Conservation (phyloP, 2,888 invertebrate genomes). For the Mechanitis mazaeus region DNA sequence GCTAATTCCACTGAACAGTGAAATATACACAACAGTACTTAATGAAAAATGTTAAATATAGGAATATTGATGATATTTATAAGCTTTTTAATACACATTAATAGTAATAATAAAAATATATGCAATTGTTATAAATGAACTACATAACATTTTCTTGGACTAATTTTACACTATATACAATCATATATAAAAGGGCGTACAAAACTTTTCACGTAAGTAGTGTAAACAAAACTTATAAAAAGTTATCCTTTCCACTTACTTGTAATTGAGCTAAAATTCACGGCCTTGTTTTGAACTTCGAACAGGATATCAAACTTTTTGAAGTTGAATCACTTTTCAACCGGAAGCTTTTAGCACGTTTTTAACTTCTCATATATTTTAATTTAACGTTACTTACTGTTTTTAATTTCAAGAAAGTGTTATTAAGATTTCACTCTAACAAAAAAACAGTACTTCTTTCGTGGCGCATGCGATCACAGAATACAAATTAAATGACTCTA, state of each 20-base stretch:
- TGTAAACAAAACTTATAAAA: constrained; percentile 1
- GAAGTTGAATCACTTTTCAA: constrained; percentile 35
- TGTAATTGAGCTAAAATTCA: constrained; percentile 32
- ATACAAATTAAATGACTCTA: constrained; percentile 11
- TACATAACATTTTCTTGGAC: no score
- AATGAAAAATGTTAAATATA: no score
- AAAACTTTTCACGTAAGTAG: constrained; percentile 23
- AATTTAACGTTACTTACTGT: neutral
- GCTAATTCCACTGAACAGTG: no score
- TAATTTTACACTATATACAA: no score
- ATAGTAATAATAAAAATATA: no score
- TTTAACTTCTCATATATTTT: constrained; percentile 2
- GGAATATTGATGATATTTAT: no score
- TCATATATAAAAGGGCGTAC: no score
- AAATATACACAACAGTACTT: no score
- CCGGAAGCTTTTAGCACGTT: constrained; percentile 7
- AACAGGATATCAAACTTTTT: constrained; percentile 33
- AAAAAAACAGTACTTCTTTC: constrained; percentile 20
- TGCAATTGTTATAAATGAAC: no score
- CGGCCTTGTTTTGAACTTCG: constrained; percentile 56
- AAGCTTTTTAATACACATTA: no score
- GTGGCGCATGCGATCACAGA: constrained; percentile 22
- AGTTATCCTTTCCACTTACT: constrained; percentile 42
- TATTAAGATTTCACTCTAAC: constrained; percentile 18
- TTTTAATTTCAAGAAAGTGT: constrained; percentile 6